These are phyloP conservation scores for Mylabris sibirica DNA, from an alignment of 2,888 invertebrate species.

Conservation along the genomic window DNA sequence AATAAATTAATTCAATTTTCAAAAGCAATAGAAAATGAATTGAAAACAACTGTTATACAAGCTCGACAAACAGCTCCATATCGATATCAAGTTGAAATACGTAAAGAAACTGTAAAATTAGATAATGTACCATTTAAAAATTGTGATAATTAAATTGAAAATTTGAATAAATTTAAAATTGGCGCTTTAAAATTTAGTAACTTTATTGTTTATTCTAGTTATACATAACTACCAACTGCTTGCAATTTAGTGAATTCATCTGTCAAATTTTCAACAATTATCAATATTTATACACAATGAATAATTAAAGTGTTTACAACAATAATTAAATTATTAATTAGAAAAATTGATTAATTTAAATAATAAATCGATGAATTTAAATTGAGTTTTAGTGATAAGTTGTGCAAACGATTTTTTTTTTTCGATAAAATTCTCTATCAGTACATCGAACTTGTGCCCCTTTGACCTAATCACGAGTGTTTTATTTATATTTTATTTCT, in stretches of 20 bases:
- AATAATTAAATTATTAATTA: too few species aligned
- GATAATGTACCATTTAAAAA: slow-evolving; percentile 71
- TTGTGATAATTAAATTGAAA: background rate
- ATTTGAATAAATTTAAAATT: slow-evolving; percentile 2
- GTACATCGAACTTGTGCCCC: slow-evolving; percentile 32
- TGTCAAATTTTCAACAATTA: background rate
- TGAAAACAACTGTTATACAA: slow-evolving; percentile 78
- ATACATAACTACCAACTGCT: background rate
- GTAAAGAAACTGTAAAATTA: slow-evolving; percentile 67
- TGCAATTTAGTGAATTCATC: background rate
- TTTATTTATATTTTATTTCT: background rate
- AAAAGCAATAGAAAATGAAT: slow-evolving; percentile 73
- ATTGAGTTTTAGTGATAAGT: background rate
- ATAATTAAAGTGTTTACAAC: too few species aligned
- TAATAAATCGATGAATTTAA: background rate
- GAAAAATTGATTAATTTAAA: too few species aligned
- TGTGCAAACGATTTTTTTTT: background rate
- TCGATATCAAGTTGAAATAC: slow-evolving; percentile 69
- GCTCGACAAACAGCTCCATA: slow-evolving; percentile 73
- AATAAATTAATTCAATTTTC: slow-evolving; percentile 74
- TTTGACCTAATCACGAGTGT: slow-evolving; percentile 23
- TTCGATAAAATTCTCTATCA: background rate
- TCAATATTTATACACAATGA: background rate
- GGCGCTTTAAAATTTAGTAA: slow-evolving; percentile 8
- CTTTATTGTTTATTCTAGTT: background rate